Evolutionary conservation across 1,140 invertebrate genomes (phyloP), one percentile per base, ranked within the genome.

Genomic region (Aphelenchoides besseyi): DNA sequence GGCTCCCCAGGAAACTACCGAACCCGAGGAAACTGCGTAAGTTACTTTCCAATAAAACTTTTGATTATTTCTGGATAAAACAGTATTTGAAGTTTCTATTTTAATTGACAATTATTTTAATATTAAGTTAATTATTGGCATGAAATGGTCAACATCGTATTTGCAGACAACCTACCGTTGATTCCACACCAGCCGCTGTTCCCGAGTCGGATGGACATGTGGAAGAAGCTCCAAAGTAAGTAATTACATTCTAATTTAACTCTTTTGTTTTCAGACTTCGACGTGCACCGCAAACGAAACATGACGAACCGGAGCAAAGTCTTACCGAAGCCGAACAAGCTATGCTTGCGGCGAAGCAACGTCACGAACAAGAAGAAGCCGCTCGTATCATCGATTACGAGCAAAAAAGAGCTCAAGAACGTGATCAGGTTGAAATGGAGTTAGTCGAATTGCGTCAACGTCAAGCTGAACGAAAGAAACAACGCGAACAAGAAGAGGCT

Each of bases 341-440:
- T 8, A 30, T 78, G 32, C 63, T 41, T 9, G 82, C 81, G n/a
- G 82, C 82, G 32, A 84, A 83, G 70, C 83, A 83, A 67, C 73
- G 82, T 26, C 82, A 83, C 63, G 82, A 83, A 41, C 81, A 83
- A 48, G 82, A 83, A 64, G 82, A 83, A 54, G 81, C 71, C 41
- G 81, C 78, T 30, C 80, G 82, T 63, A 72, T 83, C 41, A 72
- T 71, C 28, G 81, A 79, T 55, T 84, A 82, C 73, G 82, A 83
- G 66, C 71, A 82, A 59, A 74, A 75, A 18, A 75, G 82, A 54
- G 55, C 70, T 36, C 69, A 76, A 33, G 82, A 83, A 68, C 67
- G 66, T n/a, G 75, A 78, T 18, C 70, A 76, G 54, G 70, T 78
- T 26, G 81, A 83, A 29, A 67, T 74, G 61, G 81, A 83, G 66